These are phyloP conservation scores for Labroides dimidiatus DNA, from an alignment of 2,797 vertebrate genomes.

Conservation along the genomic window DNA sequence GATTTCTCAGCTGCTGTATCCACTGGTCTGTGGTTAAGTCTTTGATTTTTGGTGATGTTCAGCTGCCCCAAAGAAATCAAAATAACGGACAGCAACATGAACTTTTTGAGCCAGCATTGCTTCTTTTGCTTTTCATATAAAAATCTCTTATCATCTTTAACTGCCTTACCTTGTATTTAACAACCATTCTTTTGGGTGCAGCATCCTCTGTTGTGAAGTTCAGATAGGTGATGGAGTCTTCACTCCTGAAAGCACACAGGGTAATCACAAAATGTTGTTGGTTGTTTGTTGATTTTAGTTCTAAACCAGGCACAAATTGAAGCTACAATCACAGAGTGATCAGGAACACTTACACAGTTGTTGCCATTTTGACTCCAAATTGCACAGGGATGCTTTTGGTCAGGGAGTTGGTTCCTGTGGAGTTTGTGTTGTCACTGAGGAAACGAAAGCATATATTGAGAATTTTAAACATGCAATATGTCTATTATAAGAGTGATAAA, in stretches of 20 bases:
- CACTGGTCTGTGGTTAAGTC: too few species aligned
- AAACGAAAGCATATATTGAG: slow-evolving; percentile 5
- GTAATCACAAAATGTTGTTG: slow-evolving; percentile 8
- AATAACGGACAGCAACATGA: neutral
- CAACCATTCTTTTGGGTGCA: slow-evolving; percentile 40
- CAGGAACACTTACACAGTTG: slow-evolving; percentile 72
- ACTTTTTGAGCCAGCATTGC: too few species aligned
- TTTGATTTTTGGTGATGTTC: too few species aligned
- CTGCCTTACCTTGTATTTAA: slow-evolving; percentile 64
- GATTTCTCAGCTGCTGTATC: too few species aligned
- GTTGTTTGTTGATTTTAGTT: neutral
- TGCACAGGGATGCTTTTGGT: slow-evolving; percentile 69
- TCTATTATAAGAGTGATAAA: neutral
- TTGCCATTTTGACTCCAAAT: slow-evolving; percentile 68
- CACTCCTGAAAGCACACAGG: slow-evolving; percentile 42
- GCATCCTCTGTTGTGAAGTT: slow-evolving; percentile 67
- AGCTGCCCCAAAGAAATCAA: neutral
- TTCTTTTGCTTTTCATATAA: too few species aligned
- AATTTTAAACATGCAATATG: slow-evolving; percentile 12
- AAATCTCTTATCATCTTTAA: neutral
- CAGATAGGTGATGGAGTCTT: slow-evolving; percentile 54
- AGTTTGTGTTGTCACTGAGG: slow-evolving; percentile 78
- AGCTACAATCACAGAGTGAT: neutral
- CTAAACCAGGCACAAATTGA: neutral
- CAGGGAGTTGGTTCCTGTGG: slow-evolving; percentile 5